A percentile compares a stretch with the other conserved stretches of the same genome.
phyloP scores from a whole-genome alignment of 2,888 invertebrate species.

The Steromphala cineraria region DNA sequence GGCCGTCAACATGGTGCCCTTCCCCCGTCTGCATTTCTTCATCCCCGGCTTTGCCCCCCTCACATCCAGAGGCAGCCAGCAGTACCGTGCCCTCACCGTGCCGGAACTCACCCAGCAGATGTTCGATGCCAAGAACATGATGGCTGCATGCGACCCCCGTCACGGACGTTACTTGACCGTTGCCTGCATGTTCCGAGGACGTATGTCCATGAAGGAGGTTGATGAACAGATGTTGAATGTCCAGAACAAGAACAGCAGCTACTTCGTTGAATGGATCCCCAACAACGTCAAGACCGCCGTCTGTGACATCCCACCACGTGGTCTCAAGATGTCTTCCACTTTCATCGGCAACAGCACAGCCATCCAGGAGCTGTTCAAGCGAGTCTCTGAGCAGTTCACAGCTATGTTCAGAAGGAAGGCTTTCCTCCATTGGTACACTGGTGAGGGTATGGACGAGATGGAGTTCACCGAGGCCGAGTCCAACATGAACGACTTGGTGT shows the following conservation, averaged over 20 bases:
- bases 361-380: constrained; percentile 62
- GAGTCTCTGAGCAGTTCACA: constrained; percentile 77
- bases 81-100: not conserved
- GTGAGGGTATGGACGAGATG: constrained; percentile 3
- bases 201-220: constrained; percentile 70
- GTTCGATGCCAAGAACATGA: constrained; percentile 8
- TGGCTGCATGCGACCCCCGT: constrained; percentile 1
- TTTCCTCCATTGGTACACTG: constrained; percentile 32
- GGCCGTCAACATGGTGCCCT: constrained; percentile 1
- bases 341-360: constrained; percentile 71
- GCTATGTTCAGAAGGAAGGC: constrained; percentile 97
- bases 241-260: constrained; percentile 59
- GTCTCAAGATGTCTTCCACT: constrained; percentile 88
- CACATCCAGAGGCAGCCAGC: not conserved
- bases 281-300: constrained; percentile 1
- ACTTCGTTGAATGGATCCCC: constrained; percentile 22
- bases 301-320: constrained; percentile 5
- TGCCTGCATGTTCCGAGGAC: constrained; percentile 71
- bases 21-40: constrained; percentile 1
- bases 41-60: constrained; percentile 59
- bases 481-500: constrained; percentile 2
- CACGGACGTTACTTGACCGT: not conserved
- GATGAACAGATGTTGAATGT: constrained; percentile 86
- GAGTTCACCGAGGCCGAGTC: constrained; percentile 8
- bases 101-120: not conserved